Percentiles rank a stretch among this genome's conserved stretches.
Evolutionary conservation across 2,113 vertebrate species (phyloP).

Genomic region (Agapornis roseicollis): DNA sequence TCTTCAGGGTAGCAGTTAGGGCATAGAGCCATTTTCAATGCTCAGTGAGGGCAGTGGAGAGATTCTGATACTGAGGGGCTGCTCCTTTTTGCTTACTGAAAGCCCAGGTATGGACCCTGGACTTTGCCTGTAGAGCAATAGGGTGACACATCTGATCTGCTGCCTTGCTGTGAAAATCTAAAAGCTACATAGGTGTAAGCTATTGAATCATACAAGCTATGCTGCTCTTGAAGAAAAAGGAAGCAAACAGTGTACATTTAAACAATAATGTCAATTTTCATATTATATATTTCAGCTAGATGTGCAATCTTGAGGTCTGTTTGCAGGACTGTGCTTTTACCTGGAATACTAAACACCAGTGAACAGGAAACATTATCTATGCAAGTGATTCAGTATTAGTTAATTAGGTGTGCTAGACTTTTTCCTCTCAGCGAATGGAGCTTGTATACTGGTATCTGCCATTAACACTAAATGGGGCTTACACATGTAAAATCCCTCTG

Average conservation of each 20-base stretch:
- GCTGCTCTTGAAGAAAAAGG: not conserved
- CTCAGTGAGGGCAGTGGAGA: not conserved
- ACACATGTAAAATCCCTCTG: conserved; percentile 63
- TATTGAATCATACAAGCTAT: not conserved
- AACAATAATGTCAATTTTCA: not conserved
- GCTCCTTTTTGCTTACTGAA: not conserved
- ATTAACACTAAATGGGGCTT: conserved; percentile 73
- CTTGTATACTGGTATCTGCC: conserved; percentile 68
- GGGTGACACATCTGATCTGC: not conserved
- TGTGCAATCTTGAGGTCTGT: not conserved
- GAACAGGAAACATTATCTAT: conserved; percentile 29
- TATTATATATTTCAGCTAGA: not conserved
- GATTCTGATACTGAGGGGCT: not conserved
- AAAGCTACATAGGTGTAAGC: not conserved
- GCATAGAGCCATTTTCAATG: not conserved
- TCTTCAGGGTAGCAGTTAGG: not conserved
- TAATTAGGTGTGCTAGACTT: conserved; percentile 50
- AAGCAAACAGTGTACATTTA: not conserved
- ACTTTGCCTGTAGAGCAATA: not conserved
- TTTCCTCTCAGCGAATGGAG: conserved; percentile 28
- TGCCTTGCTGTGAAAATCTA: not conserved
- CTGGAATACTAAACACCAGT: not conserved
- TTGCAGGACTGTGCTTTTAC: conserved; percentile 7
- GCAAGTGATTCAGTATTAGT: conserved; percentile 59
- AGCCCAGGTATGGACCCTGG: not conserved